Conservation (phyloP, 2,888 invertebrate genomes). For the Xanthia icteritia region DNA sequence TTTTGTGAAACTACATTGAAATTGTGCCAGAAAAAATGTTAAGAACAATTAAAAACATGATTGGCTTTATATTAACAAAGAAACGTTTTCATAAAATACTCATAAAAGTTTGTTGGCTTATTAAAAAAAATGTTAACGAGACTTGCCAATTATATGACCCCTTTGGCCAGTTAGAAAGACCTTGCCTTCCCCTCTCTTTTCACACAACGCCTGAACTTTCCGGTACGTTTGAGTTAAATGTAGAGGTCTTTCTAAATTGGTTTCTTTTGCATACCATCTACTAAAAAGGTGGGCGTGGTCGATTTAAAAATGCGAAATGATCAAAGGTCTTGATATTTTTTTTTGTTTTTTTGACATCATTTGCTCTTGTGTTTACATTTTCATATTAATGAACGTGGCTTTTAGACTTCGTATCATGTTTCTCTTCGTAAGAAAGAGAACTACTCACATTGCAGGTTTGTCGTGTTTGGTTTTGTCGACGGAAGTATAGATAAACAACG, state of each 20-base stretch:
- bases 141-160: conserved; percentile 81
- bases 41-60: conserved; percentile 74
- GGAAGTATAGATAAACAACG: too few species aligned
- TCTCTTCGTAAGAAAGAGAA: too few species aligned
- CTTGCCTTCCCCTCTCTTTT: conserved; percentile 25
- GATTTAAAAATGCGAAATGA: conserved; percentile 79
- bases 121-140: conserved; percentile 86
- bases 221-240: conserved; percentile 5
- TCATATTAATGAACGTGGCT: conserved; percentile 8
- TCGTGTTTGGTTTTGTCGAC: too few species aligned
- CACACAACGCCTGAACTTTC: background rate
- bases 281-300: conserved; percentile 83
- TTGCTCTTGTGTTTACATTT: conserved; percentile 64
- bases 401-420: background rate
- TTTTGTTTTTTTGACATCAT: conserved; percentile 72
- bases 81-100: conserved; percentile 81
- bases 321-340: conserved; percentile 78
- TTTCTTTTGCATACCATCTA: conserved; percentile 76
- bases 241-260: conserved; percentile 45
- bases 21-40: conserved; percentile 54
- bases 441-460: too few species aligned
- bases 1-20: conserved; percentile 48
- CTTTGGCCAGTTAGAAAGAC: conserved; percentile 65
- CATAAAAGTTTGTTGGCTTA: conserved; percentile 85
- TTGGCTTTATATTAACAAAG: conserved; percentile 82